Conservation (phyloP, 2,888 invertebrate genomes). For the Alentia gelatinosa region DNA sequence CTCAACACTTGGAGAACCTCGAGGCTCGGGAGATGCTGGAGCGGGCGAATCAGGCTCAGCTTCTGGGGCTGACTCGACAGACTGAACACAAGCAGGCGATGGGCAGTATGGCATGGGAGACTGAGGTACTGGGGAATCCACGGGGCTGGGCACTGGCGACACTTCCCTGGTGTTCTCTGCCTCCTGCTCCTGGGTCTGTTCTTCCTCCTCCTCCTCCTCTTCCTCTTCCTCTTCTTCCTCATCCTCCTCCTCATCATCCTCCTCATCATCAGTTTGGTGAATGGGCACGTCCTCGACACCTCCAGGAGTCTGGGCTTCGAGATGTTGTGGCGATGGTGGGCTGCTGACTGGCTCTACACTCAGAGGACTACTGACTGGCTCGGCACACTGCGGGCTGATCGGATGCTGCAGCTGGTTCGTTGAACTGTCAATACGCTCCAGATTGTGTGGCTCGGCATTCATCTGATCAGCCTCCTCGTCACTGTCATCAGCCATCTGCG, state of each 20-base stretch:
- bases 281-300: neutral
- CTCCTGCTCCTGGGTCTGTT: neutral
- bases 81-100: neutral
- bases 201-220: neutral
- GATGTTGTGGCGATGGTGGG: neutral
- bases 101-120: slow-evolving; percentile 12
- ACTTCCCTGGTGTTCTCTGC: neutral
- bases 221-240: neutral
- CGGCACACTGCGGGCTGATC: neutral
- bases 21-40: neutral
- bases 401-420: neutral
- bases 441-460: slow-evolving; percentile 18
- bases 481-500: slow-evolving; percentile 36
- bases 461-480: slow-evolving; percentile 26
- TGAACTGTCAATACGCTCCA: neutral
- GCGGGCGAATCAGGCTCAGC: neutral
- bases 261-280: neutral
- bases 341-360: neutral
- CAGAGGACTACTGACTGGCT: neutral
- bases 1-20: neutral
- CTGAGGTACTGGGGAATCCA: neutral
- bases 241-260: neutral
- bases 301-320: neutral
- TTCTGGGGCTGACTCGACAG: neutral
- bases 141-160: neutral